Percentiles rank a stretch among this genome's conserved stretches.
Conservation (phyloP, 1,140 invertebrate genomes). For the Drosophila burlai region DNA sequence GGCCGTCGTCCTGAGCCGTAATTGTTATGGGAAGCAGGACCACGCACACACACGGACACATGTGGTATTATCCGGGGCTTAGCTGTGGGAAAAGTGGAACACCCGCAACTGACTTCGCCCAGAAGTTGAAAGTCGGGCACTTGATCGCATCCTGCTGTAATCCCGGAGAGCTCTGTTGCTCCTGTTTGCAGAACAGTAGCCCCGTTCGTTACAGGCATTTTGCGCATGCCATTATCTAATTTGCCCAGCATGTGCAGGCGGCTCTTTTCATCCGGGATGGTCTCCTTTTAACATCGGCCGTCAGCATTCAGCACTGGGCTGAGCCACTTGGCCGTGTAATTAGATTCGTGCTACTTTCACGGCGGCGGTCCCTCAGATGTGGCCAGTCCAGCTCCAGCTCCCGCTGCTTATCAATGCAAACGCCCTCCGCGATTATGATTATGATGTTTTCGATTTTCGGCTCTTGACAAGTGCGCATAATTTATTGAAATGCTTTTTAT, state of each 20-base stretch:
- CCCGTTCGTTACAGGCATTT: conserved; percentile 48
- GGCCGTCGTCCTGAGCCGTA: conserved; percentile 29
- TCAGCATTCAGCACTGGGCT: conserved; percentile 10
- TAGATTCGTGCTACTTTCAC: conserved; percentile 76
- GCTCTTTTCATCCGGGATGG: conserved; percentile 15
- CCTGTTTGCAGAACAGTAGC: conserved; percentile 70
- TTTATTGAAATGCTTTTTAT: conserved; percentile 78
- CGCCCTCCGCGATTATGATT: conserved; percentile 49
- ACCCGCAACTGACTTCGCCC: conserved; percentile 69
- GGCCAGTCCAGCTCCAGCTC: conserved; percentile 14
- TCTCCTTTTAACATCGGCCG: conserved; percentile 8
- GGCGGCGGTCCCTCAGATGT: conserved; percentile 58
- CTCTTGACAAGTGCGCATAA: conserved; percentile 47
- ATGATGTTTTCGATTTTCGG: conserved; percentile 25
- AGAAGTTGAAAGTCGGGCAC: conserved; percentile 31
- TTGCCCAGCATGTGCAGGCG: conserved; percentile 59
- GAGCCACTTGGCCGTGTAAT: conserved; percentile 70
- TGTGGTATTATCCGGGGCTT: conserved; percentile 65
- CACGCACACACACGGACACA: conserved; percentile 37
- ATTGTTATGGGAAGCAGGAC: conserved; percentile 57
- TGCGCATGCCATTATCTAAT: conserved; percentile 78
- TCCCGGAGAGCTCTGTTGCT: conserved; percentile 43
- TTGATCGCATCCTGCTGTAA: conserved; percentile 64
- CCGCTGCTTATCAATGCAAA: conserved; percentile 69
- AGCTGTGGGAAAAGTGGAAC: conserved; percentile 69